These are phyloP conservation scores for Cyanoderma ruficeps DNA, from an alignment of 2,113 vertebrate species.

Conservation along the genomic window DNA sequence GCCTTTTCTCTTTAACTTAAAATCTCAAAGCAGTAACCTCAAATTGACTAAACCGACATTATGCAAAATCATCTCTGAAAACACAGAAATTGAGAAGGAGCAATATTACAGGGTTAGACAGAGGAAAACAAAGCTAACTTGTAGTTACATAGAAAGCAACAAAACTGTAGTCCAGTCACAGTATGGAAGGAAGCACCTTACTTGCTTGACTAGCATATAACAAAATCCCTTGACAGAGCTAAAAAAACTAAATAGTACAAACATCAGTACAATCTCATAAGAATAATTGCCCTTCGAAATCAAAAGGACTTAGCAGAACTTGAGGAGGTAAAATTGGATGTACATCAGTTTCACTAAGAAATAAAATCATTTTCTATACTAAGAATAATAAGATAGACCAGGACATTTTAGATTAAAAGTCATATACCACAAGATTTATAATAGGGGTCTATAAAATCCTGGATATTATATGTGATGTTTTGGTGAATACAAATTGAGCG, in stretches of 20 bases:
- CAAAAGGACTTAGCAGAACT: not conserved
- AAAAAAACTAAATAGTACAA: not conserved
- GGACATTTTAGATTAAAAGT: not conserved
- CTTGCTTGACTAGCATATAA: not conserved
- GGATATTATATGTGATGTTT: not conserved
- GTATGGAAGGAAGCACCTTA: not conserved
- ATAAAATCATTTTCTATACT: not conserved
- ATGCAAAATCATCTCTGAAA: not conserved
- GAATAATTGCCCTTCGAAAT: not conserved
- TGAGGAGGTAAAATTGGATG: not conserved
- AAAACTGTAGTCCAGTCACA: not conserved
- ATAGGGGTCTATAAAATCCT: not conserved
- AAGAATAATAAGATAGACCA: not conserved
- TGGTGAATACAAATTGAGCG: not conserved
- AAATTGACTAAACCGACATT: not conserved
- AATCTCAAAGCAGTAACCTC: not conserved
- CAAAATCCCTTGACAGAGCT: not conserved
- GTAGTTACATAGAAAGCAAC: not conserved
- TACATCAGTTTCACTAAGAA: accelerated
- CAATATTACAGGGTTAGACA: not conserved
- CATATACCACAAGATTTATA: not conserved
- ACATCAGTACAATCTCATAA: not conserved
- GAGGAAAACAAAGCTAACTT: not conserved
- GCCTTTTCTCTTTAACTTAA: not conserved
- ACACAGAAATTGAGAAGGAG: not conserved